A percentile compares a stretch with the other conserved stretches of the same genome.
Conservation (phyloP, 2,888 invertebrate genomes). For the Cheiracanthium punctorium region DNA sequence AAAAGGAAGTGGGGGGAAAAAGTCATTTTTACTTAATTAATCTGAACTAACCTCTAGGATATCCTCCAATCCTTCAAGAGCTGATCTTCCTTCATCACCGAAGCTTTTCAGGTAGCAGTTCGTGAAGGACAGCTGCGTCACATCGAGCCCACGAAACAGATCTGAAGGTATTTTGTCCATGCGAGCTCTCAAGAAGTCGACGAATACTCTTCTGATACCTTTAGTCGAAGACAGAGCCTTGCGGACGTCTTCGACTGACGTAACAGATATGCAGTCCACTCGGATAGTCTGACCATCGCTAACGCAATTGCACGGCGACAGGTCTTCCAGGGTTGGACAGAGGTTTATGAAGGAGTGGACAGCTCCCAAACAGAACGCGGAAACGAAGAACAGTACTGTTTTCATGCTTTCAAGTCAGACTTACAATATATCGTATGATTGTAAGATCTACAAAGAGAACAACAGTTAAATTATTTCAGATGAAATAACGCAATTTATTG, state of each 20-base stretch:
- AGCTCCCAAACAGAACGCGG: too few relatives aligned
- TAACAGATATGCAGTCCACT: conserved; percentile 44
- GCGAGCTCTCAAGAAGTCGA: conserved; percentile 41
- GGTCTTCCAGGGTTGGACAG: conserved; percentile 41
- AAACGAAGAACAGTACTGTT: too few relatives aligned
- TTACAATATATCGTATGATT: too few relatives aligned
- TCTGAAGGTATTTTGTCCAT: conserved; percentile 44
- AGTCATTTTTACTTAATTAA: too few relatives aligned
- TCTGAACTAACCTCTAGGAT: conserved; percentile 56
- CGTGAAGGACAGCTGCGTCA: conserved; percentile 49
- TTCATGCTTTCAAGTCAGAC: too few relatives aligned
- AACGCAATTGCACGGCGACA: conserved; percentile 46
- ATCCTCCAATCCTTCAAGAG: conserved; percentile 49
- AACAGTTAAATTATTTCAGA: too few relatives aligned
- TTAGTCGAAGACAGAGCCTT: conserved; percentile 16
- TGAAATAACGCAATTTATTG: too few relatives aligned
- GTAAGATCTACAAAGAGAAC: too few relatives aligned
- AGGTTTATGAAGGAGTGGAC: conserved; percentile 5
- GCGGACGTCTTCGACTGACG: background rate
- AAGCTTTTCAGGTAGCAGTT: conserved; percentile 40
- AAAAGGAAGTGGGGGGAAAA: too few relatives aligned
- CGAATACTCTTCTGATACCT: conserved; percentile 27
- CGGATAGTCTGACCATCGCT: conserved; percentile 46
- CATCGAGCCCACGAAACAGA: conserved; percentile 43
- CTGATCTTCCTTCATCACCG: conserved; percentile 41